These are phyloP conservation scores for Gallinago solitaria DNA, from an alignment of 2,797 vertebrate genomes.

Conservation along the genomic window DNA sequence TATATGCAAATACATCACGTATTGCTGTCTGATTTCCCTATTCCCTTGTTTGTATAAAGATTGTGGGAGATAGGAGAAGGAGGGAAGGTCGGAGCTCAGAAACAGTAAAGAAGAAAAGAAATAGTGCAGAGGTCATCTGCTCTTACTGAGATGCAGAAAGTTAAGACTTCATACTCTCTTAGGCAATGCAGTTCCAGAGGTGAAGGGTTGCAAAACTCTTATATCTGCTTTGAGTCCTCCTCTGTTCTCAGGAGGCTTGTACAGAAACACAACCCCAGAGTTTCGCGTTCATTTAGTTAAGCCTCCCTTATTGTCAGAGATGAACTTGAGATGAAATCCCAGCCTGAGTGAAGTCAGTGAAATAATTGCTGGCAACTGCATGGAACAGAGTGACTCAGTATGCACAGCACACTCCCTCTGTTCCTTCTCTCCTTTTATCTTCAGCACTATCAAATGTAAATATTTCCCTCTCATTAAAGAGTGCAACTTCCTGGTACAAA, in stretches of 20 bases:
- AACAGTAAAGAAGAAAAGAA: not conserved
- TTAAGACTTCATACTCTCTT: not conserved
- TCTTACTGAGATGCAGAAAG: not conserved
- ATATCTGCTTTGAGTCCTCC: not conserved
- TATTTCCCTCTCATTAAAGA: constrained; percentile 20
- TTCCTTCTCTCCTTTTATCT: constrained; percentile 14
- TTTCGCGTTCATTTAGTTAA: not conserved
- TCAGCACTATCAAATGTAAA: constrained; percentile 7
- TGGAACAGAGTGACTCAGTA: not conserved
- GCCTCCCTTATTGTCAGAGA: not conserved
- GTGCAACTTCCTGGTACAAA: not conserved
- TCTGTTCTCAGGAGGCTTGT: not conserved
- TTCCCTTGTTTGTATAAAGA: not conserved
- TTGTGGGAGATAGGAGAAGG: not conserved
- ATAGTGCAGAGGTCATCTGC: not conserved
- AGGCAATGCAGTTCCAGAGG: not conserved
- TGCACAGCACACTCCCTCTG: not conserved
- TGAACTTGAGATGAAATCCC: not conserved
- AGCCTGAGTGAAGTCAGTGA: not conserved
- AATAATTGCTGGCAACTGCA: not conserved
- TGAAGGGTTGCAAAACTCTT: not conserved
- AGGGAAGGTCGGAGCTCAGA: not conserved
- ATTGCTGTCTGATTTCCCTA: not conserved
- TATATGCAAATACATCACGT: not conserved
- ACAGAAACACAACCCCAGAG: not conserved